A percentile compares a stretch with the other conserved stretches of the same genome.
Conservation (phyloP, 2,797 vertebrate genomes). For the Okamejei kenojei region DNA sequence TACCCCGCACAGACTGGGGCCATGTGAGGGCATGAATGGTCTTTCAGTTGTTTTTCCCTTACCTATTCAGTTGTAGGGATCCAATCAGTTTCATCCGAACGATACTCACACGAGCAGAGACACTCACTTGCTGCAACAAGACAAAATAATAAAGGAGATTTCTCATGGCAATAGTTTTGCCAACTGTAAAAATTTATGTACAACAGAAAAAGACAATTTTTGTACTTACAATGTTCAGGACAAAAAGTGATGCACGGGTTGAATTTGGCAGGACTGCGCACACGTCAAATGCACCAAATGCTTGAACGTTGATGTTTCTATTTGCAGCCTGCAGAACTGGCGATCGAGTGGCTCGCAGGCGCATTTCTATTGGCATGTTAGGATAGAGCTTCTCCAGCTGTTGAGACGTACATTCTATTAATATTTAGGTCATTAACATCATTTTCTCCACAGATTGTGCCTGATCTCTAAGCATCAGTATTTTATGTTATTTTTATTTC, state of each 20-base stretch:
- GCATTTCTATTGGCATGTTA: neutral
- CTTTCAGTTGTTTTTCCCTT: neutral
- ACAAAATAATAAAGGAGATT: neutral
- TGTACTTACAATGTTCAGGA: slow-evolving; percentile 18
- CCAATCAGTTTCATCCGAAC: neutral
- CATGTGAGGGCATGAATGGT: too few relatives aligned
- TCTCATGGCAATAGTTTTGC: neutral
- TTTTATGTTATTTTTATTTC: too few relatives aligned
- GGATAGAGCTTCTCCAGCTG: slow-evolving; percentile 9
- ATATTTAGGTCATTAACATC: neutral
- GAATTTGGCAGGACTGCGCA: slow-evolving; percentile 9
- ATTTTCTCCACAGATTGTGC: neutral
- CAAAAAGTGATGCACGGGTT: neutral
- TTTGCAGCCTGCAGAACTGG: neutral
- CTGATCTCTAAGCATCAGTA: too few relatives aligned
- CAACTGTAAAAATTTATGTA: neutral
- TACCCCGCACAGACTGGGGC: too few relatives aligned
- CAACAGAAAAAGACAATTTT: neutral
- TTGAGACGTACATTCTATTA: neutral
- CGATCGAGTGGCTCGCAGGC: neutral
- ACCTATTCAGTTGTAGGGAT: neutral
- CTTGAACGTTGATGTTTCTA: neutral
- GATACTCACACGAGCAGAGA: neutral
- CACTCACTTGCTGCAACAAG: neutral
- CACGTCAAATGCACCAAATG: neutral